Conservation (phyloP, 30 jellyfish, hydroid and myxozoan genomes). For the Phacellophora camtschatica region DNA sequence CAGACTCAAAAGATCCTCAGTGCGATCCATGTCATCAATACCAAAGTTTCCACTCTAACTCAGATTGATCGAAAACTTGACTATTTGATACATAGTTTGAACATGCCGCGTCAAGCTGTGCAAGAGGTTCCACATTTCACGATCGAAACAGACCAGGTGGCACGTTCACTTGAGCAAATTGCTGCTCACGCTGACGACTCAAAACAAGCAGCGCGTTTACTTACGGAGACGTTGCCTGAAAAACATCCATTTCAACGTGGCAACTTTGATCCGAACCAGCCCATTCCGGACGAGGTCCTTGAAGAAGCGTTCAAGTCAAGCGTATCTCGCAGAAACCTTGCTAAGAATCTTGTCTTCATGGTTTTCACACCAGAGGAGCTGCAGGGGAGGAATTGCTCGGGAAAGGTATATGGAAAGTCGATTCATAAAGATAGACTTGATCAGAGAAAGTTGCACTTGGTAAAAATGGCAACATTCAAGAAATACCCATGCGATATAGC, state of each 20-base stretch:
- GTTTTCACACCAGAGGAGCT: constrained; percentile 50
- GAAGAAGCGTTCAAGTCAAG: constrained; percentile 33
- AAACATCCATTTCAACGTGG: constrained; percentile 17
- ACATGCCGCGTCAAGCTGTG: constrained; percentile 39
- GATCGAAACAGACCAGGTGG: constrained; percentile 34
- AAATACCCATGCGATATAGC: constrained; percentile 52
- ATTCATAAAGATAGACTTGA: constrained; percentile 48
- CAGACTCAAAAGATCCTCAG: constrained; percentile 14
- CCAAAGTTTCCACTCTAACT: background rate
- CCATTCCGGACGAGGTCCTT: constrained; percentile 26
- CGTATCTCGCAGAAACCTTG: constrained; percentile 48
- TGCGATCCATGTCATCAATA: constrained; percentile 9
- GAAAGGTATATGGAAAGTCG: constrained; percentile 48
- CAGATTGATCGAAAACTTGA: constrained; percentile 55
- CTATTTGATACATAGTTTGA: constrained; percentile 7
- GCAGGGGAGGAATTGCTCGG: constrained; percentile 63
- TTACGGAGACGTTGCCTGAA: constrained; percentile 15
- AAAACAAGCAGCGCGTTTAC: constrained; percentile 5
- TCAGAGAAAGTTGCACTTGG: constrained; percentile 17
- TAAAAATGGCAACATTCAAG: constrained; percentile 42
- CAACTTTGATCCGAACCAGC: constrained; percentile 16
- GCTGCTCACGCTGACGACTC: constrained; percentile 39
- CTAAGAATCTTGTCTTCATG: constrained; percentile 49
- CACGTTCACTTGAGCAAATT: constrained; percentile 42
- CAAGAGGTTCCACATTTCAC: constrained; percentile 19